Evolutionary conservation across 2,797 vertebrate species (phyloP).

Genomic region (Muscicapa comitata): DNA sequence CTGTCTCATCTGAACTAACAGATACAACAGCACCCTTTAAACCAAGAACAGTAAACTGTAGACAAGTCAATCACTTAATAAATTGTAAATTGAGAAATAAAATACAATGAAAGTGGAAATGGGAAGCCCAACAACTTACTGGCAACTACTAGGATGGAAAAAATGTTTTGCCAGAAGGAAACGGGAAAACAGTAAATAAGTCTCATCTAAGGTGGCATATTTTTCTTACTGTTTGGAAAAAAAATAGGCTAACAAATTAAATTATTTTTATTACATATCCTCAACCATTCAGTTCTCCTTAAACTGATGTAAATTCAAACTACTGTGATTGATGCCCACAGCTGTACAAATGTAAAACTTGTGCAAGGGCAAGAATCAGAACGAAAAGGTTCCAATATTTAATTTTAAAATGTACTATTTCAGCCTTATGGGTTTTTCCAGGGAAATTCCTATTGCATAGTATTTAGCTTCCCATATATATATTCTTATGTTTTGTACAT

Average conservation of each 20-base stretch:
- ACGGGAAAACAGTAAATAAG: background rate
- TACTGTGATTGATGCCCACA: background rate
- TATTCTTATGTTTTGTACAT: background rate
- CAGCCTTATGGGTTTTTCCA: background rate
- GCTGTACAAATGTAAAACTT: background rate
- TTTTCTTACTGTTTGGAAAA: background rate
- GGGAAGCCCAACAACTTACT: background rate
- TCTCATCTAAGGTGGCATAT: background rate
- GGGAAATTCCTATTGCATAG: background rate
- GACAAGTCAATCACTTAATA: background rate
- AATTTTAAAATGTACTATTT: background rate
- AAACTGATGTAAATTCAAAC: background rate
- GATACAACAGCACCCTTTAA: background rate
- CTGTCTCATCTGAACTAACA: background rate
- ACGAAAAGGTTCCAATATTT: background rate
- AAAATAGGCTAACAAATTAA: background rate
- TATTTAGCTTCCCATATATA: background rate
- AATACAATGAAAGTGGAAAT: background rate
- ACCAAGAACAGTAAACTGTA: background rate
- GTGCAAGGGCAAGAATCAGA: background rate
- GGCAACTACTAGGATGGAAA: background rate
- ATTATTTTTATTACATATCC: background rate
- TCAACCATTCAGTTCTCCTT: background rate
- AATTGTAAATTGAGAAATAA: background rate
- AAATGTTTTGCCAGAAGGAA: background rate